Evolutionary conservation across 2,797 vertebrate species (phyloP), one percentile per base, ranked within the genome.

Genomic region (Argentina silus): DNA sequence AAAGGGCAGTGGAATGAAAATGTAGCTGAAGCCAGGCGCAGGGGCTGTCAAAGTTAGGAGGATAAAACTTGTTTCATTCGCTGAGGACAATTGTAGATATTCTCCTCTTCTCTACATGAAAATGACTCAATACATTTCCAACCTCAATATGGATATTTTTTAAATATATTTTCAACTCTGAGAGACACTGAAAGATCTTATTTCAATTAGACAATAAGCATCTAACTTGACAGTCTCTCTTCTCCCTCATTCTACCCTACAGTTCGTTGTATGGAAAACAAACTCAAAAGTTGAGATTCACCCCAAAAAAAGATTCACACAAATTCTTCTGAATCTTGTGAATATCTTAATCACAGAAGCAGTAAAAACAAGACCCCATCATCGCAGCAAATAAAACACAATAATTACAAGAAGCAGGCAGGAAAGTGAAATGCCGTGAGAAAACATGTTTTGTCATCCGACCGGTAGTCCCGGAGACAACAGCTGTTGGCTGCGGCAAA

Each of bases 371-470:
- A 97, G 95, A 97, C 96, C 95, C 92, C 93, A 90, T 93, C 93
- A 94, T 92, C 90, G 92, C 90, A 90, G 87, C 91, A 93, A 94
- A 94, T 94, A 94, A 94, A 94, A 94, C 93, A 94, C 91, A 94
- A 94, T 94, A 94, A 94, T 94, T 93, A 94, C 92, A 94, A 93
- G 93, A 93, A 91, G 92, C 92, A 92, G 89, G 90, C 91, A 92
- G 91, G 92, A 92, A 96, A 96, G 96, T 96, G 92, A 97, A 96
- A 97, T 94, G 96, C 96, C 93, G 95, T 95, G 91, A 92, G 93
- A 97, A 98, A 98, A 98, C 94, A 97, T 98, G 97, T 99, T 99
- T 99, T 98, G 97, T 99, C 96, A 97, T 97, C 97, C 96, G 95
- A 96, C 95, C 96, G 95, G 96, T 96, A 96, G 96, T 97, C 95